Conservation (phyloP, 35 echinoderm and acorn worm species). For the Heliocidaris erythrogramma region DNA sequence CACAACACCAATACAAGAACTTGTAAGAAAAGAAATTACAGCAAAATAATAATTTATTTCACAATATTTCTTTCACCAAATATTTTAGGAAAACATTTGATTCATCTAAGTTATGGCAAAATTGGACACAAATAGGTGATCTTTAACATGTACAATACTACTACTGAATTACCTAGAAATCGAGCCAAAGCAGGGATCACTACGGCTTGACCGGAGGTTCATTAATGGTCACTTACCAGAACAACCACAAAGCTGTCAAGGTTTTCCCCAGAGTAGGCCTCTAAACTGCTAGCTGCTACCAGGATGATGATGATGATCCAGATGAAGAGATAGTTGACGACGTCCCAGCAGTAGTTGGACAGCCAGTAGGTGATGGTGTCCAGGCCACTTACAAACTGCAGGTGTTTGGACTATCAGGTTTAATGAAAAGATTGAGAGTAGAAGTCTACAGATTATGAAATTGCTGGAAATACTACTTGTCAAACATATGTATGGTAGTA, state of each 20-base stretch:
- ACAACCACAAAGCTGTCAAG: slow-evolving; percentile 75
- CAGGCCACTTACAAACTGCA: slow-evolving; percentile 97
- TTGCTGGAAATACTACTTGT: background rate
- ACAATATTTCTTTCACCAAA: too few species aligned
- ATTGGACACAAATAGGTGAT: too few species aligned
- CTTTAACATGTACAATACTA: too few species aligned
- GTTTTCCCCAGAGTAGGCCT: slow-evolving; percentile 69
- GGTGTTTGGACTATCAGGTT: slow-evolving; percentile 81
- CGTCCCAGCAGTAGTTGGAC: slow-evolving; percentile 89
- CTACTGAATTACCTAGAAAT: too few species aligned
- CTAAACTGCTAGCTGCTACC: slow-evolving; percentile 76
- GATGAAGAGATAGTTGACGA: slow-evolving; percentile 84
- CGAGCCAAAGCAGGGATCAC: too few species aligned
- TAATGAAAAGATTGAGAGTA: slow-evolving; percentile 20
- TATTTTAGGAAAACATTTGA: too few species aligned
- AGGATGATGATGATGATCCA: slow-evolving; percentile 70
- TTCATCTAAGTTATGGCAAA: too few species aligned
- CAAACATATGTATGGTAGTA: background rate
- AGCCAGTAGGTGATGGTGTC: slow-evolving; percentile 92
- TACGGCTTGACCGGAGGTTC: background rate
- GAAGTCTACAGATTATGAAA: background rate
- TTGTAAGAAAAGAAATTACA: too few species aligned
- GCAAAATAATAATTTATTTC: too few species aligned
- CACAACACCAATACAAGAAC: too few species aligned
- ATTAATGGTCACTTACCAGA: slow-evolving; percentile 63